Conservation (phyloP, 1,140 invertebrate species). For the Argopecten irradians region DNA sequence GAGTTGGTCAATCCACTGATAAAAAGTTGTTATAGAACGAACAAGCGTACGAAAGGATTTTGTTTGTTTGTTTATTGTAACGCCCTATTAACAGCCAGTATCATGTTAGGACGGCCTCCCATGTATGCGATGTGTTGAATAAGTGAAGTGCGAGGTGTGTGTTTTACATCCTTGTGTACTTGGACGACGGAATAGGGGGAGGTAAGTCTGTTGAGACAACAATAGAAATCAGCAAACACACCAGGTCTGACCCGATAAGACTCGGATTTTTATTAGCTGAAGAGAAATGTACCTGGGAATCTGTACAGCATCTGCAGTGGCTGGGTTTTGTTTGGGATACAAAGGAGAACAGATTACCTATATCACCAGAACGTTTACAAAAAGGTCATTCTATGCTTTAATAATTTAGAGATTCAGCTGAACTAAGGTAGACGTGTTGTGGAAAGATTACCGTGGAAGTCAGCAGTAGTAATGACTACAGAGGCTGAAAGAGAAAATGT, state of each 20-base stretch:
- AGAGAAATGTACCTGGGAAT: background rate
- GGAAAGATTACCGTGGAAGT: background rate
- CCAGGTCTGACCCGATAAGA: background rate
- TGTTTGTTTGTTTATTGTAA: too few relatives aligned
- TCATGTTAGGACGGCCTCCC: too few relatives aligned
- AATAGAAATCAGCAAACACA: background rate
- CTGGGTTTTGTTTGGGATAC: slow-evolving; percentile 14
- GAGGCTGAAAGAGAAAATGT: background rate
- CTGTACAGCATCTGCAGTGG: background rate
- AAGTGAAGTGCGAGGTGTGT: too few relatives aligned
- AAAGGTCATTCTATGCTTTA: background rate
- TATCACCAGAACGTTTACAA: background rate
- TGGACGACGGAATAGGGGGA: too few relatives aligned
- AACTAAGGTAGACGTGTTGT: background rate
- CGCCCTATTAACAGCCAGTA: too few relatives aligned
- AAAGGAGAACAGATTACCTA: background rate
- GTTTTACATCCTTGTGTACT: background rate
- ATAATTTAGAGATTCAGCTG: background rate
- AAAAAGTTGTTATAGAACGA: slow-evolving; percentile 26
- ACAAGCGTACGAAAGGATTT: background rate
- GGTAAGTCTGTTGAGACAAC: background rate
- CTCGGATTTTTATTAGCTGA: background rate
- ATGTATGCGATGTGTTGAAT: too few relatives aligned
- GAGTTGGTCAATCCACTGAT: slow-evolving; percentile 45
- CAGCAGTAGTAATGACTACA: background rate